A percentile compares a stretch with the other conserved stretches of the same genome.
Conservation (phyloP, 2,113 vertebrate genomes). For the Ascaphus truei region DNA sequence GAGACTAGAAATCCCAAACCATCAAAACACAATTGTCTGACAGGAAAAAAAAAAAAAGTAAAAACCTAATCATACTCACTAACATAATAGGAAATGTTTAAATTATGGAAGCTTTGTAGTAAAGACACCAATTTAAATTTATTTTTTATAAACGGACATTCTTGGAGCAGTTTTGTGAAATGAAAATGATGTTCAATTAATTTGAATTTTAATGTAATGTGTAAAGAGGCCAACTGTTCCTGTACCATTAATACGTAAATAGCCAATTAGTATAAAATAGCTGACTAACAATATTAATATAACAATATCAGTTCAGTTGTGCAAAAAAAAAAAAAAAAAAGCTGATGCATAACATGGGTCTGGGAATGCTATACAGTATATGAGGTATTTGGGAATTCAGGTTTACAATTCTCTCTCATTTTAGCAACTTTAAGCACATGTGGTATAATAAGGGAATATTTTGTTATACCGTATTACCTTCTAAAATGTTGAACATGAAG, state of each 20-base stretch:
- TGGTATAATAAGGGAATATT: too few species aligned
- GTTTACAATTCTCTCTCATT: too few species aligned
- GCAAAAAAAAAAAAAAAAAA: too few species aligned
- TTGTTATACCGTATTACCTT: too few species aligned
- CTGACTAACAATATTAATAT: too few species aligned
- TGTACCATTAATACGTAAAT: slow-evolving; percentile 6
- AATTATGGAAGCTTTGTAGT: slow-evolving; percentile 5
- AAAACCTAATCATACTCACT: slow-evolving; percentile 13
- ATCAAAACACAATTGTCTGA: slow-evolving; percentile 27
- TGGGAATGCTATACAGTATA: too few species aligned
- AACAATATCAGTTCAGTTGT: too few species aligned
- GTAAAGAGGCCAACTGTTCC: neutral
- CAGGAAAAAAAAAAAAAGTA: too few species aligned
- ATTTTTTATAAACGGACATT: slow-evolving; percentile 35
- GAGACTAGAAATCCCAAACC: slow-evolving; percentile 36
- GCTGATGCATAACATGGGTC: too few species aligned
- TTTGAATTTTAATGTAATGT: slow-evolving; percentile 27
- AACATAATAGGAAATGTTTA: slow-evolving; percentile 33
- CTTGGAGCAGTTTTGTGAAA: slow-evolving; percentile 22
- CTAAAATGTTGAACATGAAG: too few species aligned
- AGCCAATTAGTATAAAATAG: slow-evolving; percentile 3
- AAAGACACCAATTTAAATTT: slow-evolving; percentile 14
- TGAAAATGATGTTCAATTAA: slow-evolving; percentile 21
- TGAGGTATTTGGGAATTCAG: too few species aligned
- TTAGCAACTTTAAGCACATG: too few species aligned